Percentiles rank a stretch among this genome's conserved stretches.
These are phyloP conservation scores for Apodemia zela DNA, from an alignment of 2,888 invertebrate genomes.

Conservation along the genomic window DNA sequence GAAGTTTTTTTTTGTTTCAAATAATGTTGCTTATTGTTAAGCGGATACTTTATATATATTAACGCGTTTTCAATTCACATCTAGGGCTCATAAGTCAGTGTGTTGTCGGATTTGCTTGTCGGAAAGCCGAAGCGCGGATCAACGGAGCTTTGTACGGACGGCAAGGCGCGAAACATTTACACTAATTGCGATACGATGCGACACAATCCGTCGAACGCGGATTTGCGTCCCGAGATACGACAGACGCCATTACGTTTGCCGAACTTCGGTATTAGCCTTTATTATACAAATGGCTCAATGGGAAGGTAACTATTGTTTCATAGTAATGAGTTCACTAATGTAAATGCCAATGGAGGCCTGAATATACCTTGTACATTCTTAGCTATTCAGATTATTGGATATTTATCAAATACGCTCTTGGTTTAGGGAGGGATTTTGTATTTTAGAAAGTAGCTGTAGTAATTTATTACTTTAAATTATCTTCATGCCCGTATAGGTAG, in stretches of 20 bases:
- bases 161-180: conserved; percentile 57
- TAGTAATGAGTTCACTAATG: neutral
- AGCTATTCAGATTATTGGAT: neutral
- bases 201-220: conserved; percentile 40
- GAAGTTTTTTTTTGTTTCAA: too few relatives aligned
- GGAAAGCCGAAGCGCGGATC: conserved; percentile 67
- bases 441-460: too few relatives aligned
- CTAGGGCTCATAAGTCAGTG: conserved; percentile 28
- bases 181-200: conserved; percentile 72
- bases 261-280: conserved; percentile 31
- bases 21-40: too few relatives aligned
- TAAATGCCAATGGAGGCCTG: neutral
- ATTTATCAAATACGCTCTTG: too few relatives aligned
- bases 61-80: conserved; percentile 20
- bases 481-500: too few relatives aligned
- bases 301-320: neutral
- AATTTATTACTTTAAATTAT: too few relatives aligned
- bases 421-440: too few relatives aligned
- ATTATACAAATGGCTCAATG: conserved; percentile 27
- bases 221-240: conserved; percentile 34
- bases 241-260: conserved; percentile 31
- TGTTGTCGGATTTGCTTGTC: conserved; percentile 63
- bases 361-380: neutral
- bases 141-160: conserved; percentile 60
- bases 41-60: too few relatives aligned